phyloP scores from a whole-genome alignment of 2,113 vertebrate species.

The Tympanuchus pallidicinctus region DNA sequence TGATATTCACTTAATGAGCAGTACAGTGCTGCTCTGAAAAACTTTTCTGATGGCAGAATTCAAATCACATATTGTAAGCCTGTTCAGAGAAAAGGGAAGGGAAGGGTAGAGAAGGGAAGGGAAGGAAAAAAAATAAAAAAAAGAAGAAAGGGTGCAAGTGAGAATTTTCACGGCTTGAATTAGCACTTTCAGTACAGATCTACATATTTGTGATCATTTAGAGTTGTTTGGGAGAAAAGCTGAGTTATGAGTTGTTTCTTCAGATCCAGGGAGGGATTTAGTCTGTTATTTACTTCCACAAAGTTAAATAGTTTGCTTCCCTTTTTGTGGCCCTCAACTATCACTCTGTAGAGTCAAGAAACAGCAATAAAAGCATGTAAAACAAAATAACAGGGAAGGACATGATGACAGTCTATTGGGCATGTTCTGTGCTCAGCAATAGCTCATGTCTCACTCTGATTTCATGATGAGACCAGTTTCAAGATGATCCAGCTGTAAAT shows the following conservation, averaged over 20 bases:
- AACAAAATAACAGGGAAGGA: neutral
- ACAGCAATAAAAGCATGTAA: neutral
- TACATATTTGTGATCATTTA: neutral
- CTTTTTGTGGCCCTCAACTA: neutral
- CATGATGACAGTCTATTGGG: neutral
- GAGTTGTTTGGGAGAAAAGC: neutral
- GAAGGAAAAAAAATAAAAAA: no score
- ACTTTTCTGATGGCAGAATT: neutral
- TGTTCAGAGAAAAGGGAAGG: neutral
- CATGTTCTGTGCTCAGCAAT: neutral
- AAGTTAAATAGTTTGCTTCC: neutral
- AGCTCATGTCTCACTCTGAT: neutral
- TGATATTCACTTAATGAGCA: neutral
- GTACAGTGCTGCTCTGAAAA: neutral
- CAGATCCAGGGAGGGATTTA: neutral
- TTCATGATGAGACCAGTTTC: neutral
- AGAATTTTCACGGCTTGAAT: constrained; percentile 9
- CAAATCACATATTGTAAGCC: neutral
- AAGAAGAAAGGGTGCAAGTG: neutral
- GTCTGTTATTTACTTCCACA: neutral
- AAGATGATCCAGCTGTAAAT: constrained; percentile 2
- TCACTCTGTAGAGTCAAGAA: neutral
- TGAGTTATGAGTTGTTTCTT: neutral
- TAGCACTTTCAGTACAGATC: neutral
- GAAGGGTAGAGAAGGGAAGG: no score